A percentile compares a stretch with the other conserved stretches of the same genome.
Conservation (phyloP, 2,888 invertebrate genomes). For the Drosophila conformis region DNA sequence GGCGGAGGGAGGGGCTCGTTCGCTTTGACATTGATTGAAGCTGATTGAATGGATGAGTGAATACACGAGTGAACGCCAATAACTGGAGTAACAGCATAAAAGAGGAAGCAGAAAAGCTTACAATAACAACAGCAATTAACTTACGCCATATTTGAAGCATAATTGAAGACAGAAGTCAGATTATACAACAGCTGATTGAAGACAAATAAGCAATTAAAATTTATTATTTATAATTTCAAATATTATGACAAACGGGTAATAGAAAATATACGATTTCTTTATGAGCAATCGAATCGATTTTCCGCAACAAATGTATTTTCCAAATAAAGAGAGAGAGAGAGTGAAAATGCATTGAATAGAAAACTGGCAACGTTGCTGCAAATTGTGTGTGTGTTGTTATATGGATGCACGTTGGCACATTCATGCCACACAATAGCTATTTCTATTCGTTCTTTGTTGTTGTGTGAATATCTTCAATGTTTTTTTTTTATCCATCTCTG, state of each 20-base stretch:
- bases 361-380: slow-evolving; percentile 4
- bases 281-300: not conserved
- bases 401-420: not conserved
- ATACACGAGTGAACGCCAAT: slow-evolving; percentile 23
- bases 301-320: not conserved
- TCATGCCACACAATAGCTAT: not conserved
- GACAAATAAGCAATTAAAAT: not conserved
- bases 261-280: not conserved
- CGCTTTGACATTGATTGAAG: slow-evolving; percentile 41
- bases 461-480: slow-evolving; percentile 1
- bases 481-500: not conserved
- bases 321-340: slow-evolving; percentile 4
- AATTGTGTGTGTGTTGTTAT: not conserved
- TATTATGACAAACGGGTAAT: not conserved
- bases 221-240: not conserved
- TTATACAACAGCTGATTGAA: not conserved
- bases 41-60: slow-evolving; percentile 38
- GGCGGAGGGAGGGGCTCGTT: not conserved
- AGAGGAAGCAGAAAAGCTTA: not conserved
- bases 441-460: slow-evolving; percentile 7
- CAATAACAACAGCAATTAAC: slow-evolving; percentile 1
- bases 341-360: slow-evolving; percentile 5
- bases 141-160: not conserved
- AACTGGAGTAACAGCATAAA: not conserved
- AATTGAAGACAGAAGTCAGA: not conserved